phyloP scores from a whole-genome alignment of 2,888 invertebrate species.

The Drosophila percnosoma region DNA sequence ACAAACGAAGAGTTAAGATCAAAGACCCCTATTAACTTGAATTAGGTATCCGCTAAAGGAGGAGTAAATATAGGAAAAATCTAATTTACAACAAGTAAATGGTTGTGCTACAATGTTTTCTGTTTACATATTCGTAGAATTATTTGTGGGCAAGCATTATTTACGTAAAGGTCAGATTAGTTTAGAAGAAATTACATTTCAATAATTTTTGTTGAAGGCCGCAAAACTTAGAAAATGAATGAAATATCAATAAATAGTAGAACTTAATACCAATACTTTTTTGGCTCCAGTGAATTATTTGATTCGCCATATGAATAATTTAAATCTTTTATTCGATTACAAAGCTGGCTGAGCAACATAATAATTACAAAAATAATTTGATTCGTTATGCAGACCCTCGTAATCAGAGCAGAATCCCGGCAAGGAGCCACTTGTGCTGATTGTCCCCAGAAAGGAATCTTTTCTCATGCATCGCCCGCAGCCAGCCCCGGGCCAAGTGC shows the following conservation, averaged over 20 bases:
- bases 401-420: conserved; percentile 31
- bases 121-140: not conserved
- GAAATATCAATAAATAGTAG: not conserved
- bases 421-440: conserved; percentile 46
- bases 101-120: not conserved
- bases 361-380: conserved; percentile 40
- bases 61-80: not conserved
- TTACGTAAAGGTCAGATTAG: not conserved
- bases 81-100: not conserved
- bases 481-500: conserved; percentile 33
- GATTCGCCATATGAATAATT: conserved; percentile 15
- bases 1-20: conserved; percentile 20
- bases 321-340: conserved; percentile 11
- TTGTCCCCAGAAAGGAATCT: conserved; percentile 37
- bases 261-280: not conserved
- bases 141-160: not conserved
- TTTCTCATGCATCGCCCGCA: conserved; percentile 34
- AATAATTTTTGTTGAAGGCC: not conserved
- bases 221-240: not conserved
- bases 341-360: conserved; percentile 2
- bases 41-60: not conserved
- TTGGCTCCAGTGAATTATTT: not conserved
- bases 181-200: not conserved
- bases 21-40: conserved; percentile 8
- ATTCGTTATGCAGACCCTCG: conserved; percentile 24